Conservation (phyloP, 2,113 vertebrate species). For the Numida meleagris region DNA sequence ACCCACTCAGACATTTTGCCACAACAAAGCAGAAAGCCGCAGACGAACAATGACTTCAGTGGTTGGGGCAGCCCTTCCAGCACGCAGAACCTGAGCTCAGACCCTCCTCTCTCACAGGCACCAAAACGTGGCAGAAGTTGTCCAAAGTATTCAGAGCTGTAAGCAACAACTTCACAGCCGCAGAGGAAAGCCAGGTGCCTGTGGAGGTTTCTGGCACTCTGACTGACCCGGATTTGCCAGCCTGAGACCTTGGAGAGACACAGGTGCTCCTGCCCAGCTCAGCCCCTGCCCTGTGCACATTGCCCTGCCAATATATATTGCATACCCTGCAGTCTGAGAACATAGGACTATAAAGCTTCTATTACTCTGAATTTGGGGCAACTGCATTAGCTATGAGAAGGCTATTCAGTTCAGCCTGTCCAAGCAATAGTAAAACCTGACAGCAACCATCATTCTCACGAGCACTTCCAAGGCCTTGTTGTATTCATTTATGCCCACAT, state of each 20-base stretch:
- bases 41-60: background rate
- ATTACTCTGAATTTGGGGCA: background rate
- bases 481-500: background rate
- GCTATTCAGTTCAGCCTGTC: background rate
- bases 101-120: background rate
- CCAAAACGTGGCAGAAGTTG: background rate
- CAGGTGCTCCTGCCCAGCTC: background rate
- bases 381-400: background rate
- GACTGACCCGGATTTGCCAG: background rate
- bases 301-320: background rate
- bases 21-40: background rate
- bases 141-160: background rate
- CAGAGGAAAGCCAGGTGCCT: background rate
- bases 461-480: background rate
- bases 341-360: background rate
- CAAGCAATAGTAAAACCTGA: background rate
- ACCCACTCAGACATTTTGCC: background rate
- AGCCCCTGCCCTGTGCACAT: background rate
- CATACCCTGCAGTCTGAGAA: background rate
- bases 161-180: background rate
- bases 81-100: background rate
- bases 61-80: background rate
- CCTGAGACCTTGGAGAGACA: background rate
- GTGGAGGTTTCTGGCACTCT: background rate
- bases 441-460: background rate